Conservation (phyloP, 2,888 invertebrate species). For the Ischnus inquisitorius region DNA sequence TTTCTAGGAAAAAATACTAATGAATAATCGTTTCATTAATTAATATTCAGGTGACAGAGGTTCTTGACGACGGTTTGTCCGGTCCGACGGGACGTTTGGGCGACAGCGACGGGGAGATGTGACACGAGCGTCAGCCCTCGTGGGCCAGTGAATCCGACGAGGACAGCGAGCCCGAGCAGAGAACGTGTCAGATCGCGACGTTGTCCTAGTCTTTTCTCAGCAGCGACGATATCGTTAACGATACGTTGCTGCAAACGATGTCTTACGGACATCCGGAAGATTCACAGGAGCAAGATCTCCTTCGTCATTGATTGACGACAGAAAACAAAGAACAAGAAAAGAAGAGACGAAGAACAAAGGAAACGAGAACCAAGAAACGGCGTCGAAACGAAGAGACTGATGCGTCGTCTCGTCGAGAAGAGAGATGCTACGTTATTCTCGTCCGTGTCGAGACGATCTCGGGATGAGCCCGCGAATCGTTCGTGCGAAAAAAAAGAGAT, state of each 20-base stretch:
- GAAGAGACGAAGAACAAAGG: too few species aligned
- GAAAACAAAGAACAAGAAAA: not conserved
- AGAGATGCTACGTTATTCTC: not conserved
- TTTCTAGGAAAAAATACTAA: not conserved
- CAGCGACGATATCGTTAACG: constrained; percentile 64
- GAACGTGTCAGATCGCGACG: constrained; percentile 81
- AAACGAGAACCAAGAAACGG: constrained; percentile 7
- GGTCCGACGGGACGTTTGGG: constrained; percentile 76
- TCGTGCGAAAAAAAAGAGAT: constrained; percentile 6
- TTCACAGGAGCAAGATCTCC: constrained; percentile 60
- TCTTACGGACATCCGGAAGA: constrained; percentile 61
- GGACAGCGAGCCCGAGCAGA: constrained; percentile 81
- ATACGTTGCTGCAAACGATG: constrained; percentile 68
- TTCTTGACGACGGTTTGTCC: constrained; percentile 79
- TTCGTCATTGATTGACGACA: constrained; percentile 60
- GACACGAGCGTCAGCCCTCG: constrained; percentile 82
- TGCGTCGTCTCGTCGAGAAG: not conserved
- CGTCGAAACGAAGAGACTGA: constrained; percentile 2
- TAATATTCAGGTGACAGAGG: constrained; percentile 78
- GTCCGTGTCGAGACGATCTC: not conserved
- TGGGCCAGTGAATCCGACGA: constrained; percentile 83
- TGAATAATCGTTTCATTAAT: constrained; percentile 1
- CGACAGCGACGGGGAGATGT: constrained; percentile 81
- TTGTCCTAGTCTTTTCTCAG: constrained; percentile 76
- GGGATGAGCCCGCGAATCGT: not conserved